These are phyloP conservation scores for Samia ricini DNA, from an alignment of 1,140 invertebrate genomes.

Conservation along the genomic window DNA sequence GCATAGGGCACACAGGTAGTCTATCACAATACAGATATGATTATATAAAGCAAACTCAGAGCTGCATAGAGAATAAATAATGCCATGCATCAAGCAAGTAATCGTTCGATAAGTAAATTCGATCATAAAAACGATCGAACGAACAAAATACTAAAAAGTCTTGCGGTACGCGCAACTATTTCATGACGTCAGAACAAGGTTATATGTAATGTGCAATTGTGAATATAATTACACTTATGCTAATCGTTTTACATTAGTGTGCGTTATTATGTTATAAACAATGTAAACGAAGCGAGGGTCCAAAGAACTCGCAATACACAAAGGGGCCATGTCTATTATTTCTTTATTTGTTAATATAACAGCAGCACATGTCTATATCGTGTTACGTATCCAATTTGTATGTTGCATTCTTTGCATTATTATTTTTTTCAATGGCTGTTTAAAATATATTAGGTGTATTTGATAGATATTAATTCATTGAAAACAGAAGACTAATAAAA, in stretches of 20 bases:
- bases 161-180: constrained; percentile 4
- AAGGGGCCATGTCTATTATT: neutral
- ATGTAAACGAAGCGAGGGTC: neutral
- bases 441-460: no score
- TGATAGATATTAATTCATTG: no score
- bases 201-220: constrained; percentile 25
- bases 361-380: neutral
- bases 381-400: neutral
- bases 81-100: no score
- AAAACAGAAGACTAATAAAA: no score
- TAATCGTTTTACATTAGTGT: neutral
- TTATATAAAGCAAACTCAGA: no score
- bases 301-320: neutral
- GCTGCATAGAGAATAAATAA: no score
- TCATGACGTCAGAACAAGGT: constrained; percentile 26
- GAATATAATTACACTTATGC: constrained; percentile 19
- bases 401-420: neutral
- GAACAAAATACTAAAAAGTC: neutral
- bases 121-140: no score
- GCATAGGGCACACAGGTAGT: no score
- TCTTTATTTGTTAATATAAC: neutral
- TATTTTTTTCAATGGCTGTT: no score
- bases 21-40: no score
- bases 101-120: no score
- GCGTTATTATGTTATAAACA: neutral